phyloP scores from a whole-genome alignment of 1,140 invertebrate genomes.

The Centruroides sculpturatus region DNA sequence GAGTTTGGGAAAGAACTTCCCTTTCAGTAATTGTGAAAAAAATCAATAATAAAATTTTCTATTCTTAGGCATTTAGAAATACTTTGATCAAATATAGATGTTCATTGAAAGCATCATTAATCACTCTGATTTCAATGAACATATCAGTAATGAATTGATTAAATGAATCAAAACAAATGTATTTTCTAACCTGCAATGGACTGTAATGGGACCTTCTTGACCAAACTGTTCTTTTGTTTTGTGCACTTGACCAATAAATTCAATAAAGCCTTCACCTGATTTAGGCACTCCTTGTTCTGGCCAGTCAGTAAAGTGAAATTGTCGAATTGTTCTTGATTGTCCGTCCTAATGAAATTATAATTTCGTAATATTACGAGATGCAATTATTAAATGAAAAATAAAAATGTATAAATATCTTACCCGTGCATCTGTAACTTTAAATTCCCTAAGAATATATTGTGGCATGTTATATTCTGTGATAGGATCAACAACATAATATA shows the following conservation, averaged over 20 bases:
- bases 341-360: slow-evolving; percentile 50
- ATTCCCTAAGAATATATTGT: slow-evolving; percentile 94
- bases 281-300: slow-evolving; percentile 92
- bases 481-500: slow-evolving; percentile 95
- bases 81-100: too few relatives aligned
- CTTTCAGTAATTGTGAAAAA: too few relatives aligned
- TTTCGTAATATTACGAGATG: neutral
- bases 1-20: too few relatives aligned
- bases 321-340: slow-evolving; percentile 85
- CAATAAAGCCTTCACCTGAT: slow-evolving; percentile 93
- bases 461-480: slow-evolving; percentile 99
- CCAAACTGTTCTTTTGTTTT: slow-evolving; percentile 99
- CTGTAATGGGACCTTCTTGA: slow-evolving; percentile 96
- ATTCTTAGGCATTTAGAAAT: too few relatives aligned
- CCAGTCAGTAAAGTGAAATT: slow-evolving; percentile 99
- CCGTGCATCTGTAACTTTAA: slow-evolving; percentile 64
- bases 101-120: too few relatives aligned
- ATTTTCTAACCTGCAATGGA: slow-evolving; percentile 73
- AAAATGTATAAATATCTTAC: slow-evolving; percentile 20
- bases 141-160: too few relatives aligned
- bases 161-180: too few relatives aligned
- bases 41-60: too few relatives aligned
- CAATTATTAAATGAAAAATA: neutral
- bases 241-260: slow-evolving; percentile 97
- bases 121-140: too few relatives aligned